A percentile compares a stretch with the other conserved stretches of the same genome.
phyloP scores from a whole-genome alignment of 2,888 invertebrate species.

The Acrocyrtus sp. region DNA sequence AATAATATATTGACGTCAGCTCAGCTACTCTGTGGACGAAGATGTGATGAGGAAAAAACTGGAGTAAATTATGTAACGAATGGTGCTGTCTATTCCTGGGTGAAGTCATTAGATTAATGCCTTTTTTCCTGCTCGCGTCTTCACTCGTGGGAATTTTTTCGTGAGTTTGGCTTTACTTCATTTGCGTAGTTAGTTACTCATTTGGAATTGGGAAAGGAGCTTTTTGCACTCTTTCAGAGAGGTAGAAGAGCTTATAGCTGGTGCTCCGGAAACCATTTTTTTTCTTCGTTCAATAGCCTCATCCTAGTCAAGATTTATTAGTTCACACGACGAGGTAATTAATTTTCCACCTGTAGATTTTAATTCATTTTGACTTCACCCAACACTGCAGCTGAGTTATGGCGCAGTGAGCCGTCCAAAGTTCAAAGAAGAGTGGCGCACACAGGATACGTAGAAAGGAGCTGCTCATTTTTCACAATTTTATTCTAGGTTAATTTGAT shows the following conservation, averaged over 20 bases:
- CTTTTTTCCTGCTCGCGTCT: slow-evolving; percentile 36
- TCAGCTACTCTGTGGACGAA: not conserved
- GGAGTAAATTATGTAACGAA: slow-evolving; percentile 45
- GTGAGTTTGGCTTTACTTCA: slow-evolving; percentile 36
- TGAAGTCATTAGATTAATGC: slow-evolving; percentile 49
- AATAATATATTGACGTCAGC: slow-evolving; percentile 4
- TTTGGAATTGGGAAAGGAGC: too few species aligned
- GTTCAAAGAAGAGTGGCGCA: too few species aligned
- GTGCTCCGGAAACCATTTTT: too few species aligned
- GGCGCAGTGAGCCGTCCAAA: too few species aligned
- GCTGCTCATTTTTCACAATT: too few species aligned
- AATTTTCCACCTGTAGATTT: slow-evolving; percentile 51
- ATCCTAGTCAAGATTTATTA: slow-evolving; percentile 30
- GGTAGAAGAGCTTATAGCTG: too few species aligned
- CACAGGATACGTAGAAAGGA: too few species aligned
- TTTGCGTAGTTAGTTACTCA: slow-evolving; percentile 23
- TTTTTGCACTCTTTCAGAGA: too few species aligned
- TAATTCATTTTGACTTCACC: slow-evolving; percentile 28
- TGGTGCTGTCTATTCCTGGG: slow-evolving; percentile 36
- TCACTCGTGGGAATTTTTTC: slow-evolving; percentile 49
- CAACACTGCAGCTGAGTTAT: not conserved
- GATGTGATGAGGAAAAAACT: too few species aligned
- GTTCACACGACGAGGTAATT: slow-evolving; percentile 37
- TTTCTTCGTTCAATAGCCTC: too few species aligned
- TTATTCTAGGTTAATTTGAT: too few species aligned